Evolutionary conservation across 2,888 invertebrate species (phyloP), one percentile per base, ranked within the genome.

Genomic region (Lasioglossum marginatum): DNA sequence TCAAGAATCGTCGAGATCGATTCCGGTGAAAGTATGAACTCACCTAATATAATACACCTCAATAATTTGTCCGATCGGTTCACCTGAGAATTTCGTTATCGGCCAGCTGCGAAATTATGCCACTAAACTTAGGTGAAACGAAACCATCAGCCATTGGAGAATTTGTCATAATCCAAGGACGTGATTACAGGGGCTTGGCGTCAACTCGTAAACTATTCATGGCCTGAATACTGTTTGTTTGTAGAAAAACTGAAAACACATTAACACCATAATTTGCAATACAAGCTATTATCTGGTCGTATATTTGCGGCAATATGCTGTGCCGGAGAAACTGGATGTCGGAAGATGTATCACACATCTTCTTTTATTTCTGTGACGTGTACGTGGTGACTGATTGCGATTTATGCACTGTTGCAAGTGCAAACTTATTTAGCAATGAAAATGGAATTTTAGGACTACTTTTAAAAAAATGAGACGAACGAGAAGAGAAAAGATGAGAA

Each of bases 91-190:
- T 66, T 66, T 27, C 70, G 8, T 73, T 52, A 31, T 10, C 8
- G 10, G 0, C 19, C 60, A 19, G 34, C 19, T 1, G n/a, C 16
- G 75, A 37, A 84, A 84, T 84, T 74, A 84, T 84, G 84, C 31
- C 80, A 84, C 78, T 78, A 52, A 85, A 84, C 78, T 78, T 78
- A 52, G 86, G 81, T 80, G 81, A 86, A 19, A 31, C 57, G 23
- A 60, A 68, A 75, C 57, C 19, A 27, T n/a, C 57, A 16, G 0
- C 14, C 34, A 19, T 23, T 23, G 12, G 63, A 52, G 52, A 77
- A 68, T 4, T 23, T 40, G 31, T 72, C 48, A 45, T 37, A 57
- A 76, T 63, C 40, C 16, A 16, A 16, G 43, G 14, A 60, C 40
- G 27, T 14, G 16, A 27, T 16, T 27, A 16, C 60, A 27, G 2